Base-by-base conservation (phyloP, 1,140 invertebrate genomes). In the Ostrea denselamellosa region DNA sequence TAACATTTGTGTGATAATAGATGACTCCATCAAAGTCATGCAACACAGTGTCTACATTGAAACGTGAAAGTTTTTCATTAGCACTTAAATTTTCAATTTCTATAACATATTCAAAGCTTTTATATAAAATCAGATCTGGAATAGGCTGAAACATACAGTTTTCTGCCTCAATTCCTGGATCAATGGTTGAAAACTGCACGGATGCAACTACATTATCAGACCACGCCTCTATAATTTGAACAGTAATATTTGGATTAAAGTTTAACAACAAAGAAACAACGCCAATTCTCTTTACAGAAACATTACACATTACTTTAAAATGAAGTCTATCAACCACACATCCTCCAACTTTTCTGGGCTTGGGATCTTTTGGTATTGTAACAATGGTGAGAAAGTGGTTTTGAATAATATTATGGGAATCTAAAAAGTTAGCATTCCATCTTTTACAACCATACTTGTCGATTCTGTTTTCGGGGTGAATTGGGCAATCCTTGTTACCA, bases 201-300 rank as follows among this genome's bases (percentile, higher is more conserved):
- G 14, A 12, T 77, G 68, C 28, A 77, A 77, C 28, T 14, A 77
- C 68, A 77, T 25, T 77, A 8, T 25, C 68, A 77, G 68, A 28
- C 68, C 68, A 77, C 10, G 68, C 68, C 28, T 77, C 68, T 77
- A 77, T 14, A 25, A 77, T 77, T 28, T 77, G 68, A 77, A 77
- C 68, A 28, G 68, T 28, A 28, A 77, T 4, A 14, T 77, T 14
- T 77, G 68, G 25, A 14, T 77, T 9, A 77, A 17, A 28, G 9
- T 34, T 77, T 25, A 34, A 17, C 68, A 77, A 8, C 8, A 28
- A 10, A 28, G 68, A 28, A 25, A 28, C 68, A 28, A 77, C 25
- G 10, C 68, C 68, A 28, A 77, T 25, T 28, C 68, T 77, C 68
- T 77, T 77, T 10, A 77, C 68, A 77, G 8, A 12, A 1, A 77